Evolutionary conservation across 2,888 invertebrate species (phyloP), one percentile per base, ranked within the genome.

Genomic region (Eumacrocentrus americanus): DNA sequence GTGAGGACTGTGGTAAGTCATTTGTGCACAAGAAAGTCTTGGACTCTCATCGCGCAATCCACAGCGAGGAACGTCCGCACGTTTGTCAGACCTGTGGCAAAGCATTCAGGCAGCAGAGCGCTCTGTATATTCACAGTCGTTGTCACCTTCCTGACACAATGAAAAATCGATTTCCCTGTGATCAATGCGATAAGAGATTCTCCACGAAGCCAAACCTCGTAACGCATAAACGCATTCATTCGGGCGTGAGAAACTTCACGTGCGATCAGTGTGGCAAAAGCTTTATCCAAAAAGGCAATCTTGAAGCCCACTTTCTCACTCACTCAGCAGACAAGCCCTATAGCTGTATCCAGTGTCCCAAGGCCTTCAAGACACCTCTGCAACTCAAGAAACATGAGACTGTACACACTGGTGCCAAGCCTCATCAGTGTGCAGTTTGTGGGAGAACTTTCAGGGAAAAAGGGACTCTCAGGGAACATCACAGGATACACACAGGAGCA

Each of bases 401-500:
- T 6, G 83, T 87, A 18, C 88, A 88, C 73, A 82, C 83, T 1
- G 86, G 86, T 0, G 81, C 84, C 2, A 87, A 87, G 71, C 86
- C 87, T 0, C 86, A 86, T 72, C 83, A 84, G 69, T 88, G 88
- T 68, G 84, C 85, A 55, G 83, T 85, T 29, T 88, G 88, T 68
- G 86, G 86, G 0, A 79, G 85, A 65, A 83, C 84, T 51, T 88
- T 88, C 70, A 82, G 91, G 7, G 86, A 91, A 63, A 86, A 89
- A 54, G 89, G 90, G 38, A 90, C 91, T 14, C 79, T 91, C 54
- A 86, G 88, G 50, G 89, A 91, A 12, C 91, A 91, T 73, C 87
- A 88, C 72, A 85, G 91, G 25, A 88, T 90, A 11, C 91, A 91
- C 67, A 91, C 91, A 0, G 91, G 91, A 5, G 88, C 88, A 0